Evolutionary conservation across 2,888 invertebrate species (phyloP).

Genomic region (Zaprionus obscuricornis): DNA sequence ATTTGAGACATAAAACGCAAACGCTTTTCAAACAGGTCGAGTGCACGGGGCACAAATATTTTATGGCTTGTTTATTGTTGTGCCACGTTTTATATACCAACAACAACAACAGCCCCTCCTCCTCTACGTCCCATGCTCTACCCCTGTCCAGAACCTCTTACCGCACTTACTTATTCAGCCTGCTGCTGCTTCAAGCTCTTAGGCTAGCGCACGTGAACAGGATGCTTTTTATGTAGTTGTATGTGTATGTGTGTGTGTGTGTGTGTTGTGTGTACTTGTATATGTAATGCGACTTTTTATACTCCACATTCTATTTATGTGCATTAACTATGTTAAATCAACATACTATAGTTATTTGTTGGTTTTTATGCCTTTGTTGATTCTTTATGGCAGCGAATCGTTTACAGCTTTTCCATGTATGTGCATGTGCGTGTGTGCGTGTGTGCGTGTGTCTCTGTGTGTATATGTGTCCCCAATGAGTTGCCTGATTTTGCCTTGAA

Average conservation of each 20-base stretch:
- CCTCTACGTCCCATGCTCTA: not conserved
- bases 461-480: constrained; percentile 1
- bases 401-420: constrained; percentile 23
- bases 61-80: constrained; percentile 72
- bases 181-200: too few relatives aligned
- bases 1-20: constrained; percentile 54
- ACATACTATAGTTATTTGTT: constrained; percentile 61
- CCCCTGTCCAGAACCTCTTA: too few relatives aligned
- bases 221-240: constrained; percentile 28
- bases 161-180: too few relatives aligned
- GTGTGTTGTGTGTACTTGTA: too few relatives aligned
- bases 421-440: not conserved
- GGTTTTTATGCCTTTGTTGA: constrained; percentile 66
- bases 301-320: constrained; percentile 55
- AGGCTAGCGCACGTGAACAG: constrained; percentile 20
- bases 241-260: constrained; percentile 1
- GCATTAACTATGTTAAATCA: constrained; percentile 72
- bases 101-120: not conserved
- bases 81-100: constrained; percentile 17
- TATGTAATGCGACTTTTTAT: too few relatives aligned
- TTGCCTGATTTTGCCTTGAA: constrained; percentile 19
- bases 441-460: constrained; percentile 7
- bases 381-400: constrained; percentile 47
- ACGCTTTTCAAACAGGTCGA: constrained; percentile 36
- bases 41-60: constrained; percentile 55